Percentiles rank a stretch among this genome's conserved stretches.
These are phyloP conservation scores for Cephus spinipes DNA, from an alignment of 2,888 invertebrate species.

Conservation along the genomic window DNA sequence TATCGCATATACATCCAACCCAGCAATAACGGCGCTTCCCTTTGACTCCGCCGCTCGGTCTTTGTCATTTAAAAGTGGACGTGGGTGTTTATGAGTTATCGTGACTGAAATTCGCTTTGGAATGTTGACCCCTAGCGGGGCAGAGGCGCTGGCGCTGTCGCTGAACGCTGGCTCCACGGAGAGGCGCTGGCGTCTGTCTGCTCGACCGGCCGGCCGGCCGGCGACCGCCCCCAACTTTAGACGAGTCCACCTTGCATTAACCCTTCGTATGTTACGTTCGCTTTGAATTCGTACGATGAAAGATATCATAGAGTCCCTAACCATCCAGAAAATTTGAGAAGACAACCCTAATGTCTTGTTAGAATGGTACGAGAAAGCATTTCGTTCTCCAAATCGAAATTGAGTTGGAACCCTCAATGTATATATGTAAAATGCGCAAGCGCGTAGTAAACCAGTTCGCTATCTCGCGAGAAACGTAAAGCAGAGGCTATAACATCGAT, in stretches of 20 bases:
- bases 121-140: slow-evolving; percentile 44
- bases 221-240: slow-evolving; percentile 23
- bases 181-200: slow-evolving; percentile 44
- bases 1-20: neutral
- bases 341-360: neutral
- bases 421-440: neutral
- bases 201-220: slow-evolving; percentile 33
- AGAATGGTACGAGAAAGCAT: neutral
- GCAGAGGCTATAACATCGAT: neutral
- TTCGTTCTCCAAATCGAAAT: neutral
- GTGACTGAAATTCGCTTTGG: slow-evolving; percentile 43
- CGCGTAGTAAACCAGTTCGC: neutral
- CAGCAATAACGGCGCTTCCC: slow-evolving; percentile 9
- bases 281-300: neutral
- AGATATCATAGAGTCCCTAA: neutral
- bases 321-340: neutral
- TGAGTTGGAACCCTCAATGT: neutral
- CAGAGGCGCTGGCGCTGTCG: slow-evolving; percentile 27
- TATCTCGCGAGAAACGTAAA: neutral
- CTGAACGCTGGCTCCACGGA: slow-evolving; percentile 30
- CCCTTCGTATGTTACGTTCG: neutral
- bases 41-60: slow-evolving; percentile 14
- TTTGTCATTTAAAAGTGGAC: slow-evolving; percentile 25
- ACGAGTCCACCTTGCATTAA: slow-evolving; percentile 19
- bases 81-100: slow-evolving; percentile 34